Conservation (phyloP, 2,113 vertebrate genomes). For the Callospermophilus lateralis region DNA sequence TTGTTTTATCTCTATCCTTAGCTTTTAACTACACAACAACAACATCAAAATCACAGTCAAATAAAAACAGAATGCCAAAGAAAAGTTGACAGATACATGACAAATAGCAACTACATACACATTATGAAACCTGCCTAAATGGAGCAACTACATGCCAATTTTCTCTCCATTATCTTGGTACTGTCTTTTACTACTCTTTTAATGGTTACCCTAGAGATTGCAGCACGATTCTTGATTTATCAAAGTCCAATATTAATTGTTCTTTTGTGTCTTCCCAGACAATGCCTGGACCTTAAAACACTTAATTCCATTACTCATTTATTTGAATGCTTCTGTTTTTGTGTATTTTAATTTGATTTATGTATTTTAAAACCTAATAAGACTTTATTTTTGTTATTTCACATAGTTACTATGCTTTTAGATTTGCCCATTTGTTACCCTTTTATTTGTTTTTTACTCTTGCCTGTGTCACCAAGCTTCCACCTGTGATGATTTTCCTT, state of each 20-base stretch:
- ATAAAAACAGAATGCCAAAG: neutral
- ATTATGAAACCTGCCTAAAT: slow-evolving; percentile 21
- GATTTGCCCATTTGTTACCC: neutral
- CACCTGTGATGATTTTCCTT: neutral
- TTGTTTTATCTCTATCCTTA: neutral
- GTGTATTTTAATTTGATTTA: slow-evolving; percentile 47
- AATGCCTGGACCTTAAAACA: neutral
- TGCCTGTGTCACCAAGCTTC: neutral
- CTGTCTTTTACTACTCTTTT: slow-evolving; percentile 4
- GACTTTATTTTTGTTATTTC: neutral
- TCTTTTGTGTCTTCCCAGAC: neutral
- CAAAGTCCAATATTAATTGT: neutral
- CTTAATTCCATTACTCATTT: neutral
- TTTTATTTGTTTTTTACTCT: neutral
- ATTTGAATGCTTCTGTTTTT: slow-evolving; percentile 20
- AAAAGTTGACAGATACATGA: neutral
- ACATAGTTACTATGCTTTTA: neutral
- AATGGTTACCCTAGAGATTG: slow-evolving; percentile 1
- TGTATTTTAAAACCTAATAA: neutral
- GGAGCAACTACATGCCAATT: neutral
- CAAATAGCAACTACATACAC: neutral
- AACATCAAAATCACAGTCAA: neutral
- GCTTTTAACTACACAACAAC: neutral
- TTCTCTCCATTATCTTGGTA: neutral
- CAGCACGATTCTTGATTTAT: neutral